Evolutionary conservation across 2,888 invertebrate genomes (phyloP).

Genomic region (Cephalotes varians): DNA sequence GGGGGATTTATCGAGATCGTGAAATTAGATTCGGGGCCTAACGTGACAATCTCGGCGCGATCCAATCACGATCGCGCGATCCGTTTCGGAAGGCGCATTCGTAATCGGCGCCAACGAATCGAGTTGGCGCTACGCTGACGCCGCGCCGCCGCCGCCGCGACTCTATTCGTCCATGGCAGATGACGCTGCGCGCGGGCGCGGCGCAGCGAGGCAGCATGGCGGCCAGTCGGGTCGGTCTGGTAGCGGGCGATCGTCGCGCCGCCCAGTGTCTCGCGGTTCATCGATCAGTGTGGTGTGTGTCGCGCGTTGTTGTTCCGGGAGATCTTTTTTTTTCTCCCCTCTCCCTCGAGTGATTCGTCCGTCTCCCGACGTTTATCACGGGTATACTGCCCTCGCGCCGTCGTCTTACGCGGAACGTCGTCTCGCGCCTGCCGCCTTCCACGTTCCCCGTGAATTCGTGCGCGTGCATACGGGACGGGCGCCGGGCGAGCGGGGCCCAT

Average conservation of each 20-base stretch:
- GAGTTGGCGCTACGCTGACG: no score
- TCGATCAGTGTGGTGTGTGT: conserved; percentile 85
- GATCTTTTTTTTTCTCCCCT: conserved; percentile 71
- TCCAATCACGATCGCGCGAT: no score
- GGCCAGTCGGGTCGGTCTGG: conserved; percentile 37
- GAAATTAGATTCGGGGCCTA: no score
- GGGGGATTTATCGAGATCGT: no score
- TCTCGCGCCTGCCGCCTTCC: conserved; percentile 28
- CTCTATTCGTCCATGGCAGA: no score
- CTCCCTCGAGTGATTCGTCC: conserved; percentile 70
- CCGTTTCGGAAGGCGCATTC: background rate
- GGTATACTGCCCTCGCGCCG: conserved; percentile 19
- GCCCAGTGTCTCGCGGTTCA: conserved; percentile 84
- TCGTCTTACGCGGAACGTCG: conserved; percentile 9
- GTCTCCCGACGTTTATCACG: conserved; percentile 6
- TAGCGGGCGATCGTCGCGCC: conserved; percentile 81
- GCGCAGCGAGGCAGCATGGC: conserved; percentile 46
- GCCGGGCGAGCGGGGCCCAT: conserved; percentile 37
- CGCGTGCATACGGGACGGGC: conserved; percentile 55
- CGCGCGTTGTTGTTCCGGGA: conserved; percentile 82
- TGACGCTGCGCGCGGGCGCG: conserved; percentile 1
- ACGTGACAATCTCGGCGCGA: no score
- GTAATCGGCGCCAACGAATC: background rate
- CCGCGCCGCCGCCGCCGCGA: no score
- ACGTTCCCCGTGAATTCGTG: conserved; percentile 60